phyloP scores from a whole-genome alignment of 2,113 vertebrate species.

The Phodopus roborovskii region DNA sequence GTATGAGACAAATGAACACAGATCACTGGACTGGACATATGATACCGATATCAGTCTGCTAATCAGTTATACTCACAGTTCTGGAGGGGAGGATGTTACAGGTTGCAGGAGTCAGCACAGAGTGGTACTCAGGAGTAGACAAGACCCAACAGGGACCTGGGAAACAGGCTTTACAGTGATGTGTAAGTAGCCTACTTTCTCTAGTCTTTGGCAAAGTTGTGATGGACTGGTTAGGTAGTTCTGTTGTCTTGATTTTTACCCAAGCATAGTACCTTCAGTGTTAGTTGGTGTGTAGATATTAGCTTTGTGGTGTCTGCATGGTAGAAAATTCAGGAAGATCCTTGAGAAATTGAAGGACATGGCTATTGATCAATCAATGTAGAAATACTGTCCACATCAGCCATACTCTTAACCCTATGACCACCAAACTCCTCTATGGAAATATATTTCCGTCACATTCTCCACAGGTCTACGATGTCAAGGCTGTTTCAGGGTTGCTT shows the following conservation, averaged over 20 bases:
- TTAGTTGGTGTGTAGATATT: neutral
- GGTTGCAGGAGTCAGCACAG: neutral
- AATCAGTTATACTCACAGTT: neutral
- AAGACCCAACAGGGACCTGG: neutral
- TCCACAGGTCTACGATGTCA: neutral
- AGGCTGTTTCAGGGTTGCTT: neutral
- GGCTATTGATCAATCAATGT: neutral
- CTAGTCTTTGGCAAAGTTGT: neutral
- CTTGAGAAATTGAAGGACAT: too few relatives aligned
- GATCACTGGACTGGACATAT: too few relatives aligned
- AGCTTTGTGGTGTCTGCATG: neutral
- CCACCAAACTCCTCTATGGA: neutral
- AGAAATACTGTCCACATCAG: neutral
- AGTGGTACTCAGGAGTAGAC: neutral
- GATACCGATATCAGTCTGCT: neutral
- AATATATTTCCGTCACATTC: neutral
- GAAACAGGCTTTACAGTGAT: neutral
- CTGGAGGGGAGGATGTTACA: neutral
- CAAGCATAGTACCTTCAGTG: neutral
- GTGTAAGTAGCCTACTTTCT: neutral
- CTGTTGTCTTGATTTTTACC: too few relatives aligned
- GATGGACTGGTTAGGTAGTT: neutral
- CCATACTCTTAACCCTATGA: neutral
- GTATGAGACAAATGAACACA: neutral
- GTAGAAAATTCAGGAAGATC: neutral